Base-by-base conservation (phyloP, 2,797 vertebrate genomes). In the Lepus oiostolus region DNA sequence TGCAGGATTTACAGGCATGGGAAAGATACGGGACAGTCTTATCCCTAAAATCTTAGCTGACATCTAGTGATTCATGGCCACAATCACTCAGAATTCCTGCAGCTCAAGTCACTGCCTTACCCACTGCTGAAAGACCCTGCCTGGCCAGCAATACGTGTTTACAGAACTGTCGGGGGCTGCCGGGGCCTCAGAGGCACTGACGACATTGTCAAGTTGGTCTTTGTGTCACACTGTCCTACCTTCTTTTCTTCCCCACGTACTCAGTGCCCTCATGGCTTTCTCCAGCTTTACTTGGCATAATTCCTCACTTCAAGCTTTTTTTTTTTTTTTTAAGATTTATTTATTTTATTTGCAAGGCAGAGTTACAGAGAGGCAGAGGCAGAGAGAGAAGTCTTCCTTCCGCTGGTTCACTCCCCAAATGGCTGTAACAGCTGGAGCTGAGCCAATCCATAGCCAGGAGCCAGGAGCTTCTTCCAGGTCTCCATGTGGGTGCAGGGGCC, bases 231-330 rank as follows among this genome's bases (percentile, higher is more conserved):
- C 17, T 35, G 84, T 30, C 21, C 17, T 71, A 0, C 63, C 35
- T 35, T 16, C 54, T 50, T 28, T 62, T 62, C 28, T n/a, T 70
- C 30, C 47, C 11, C 28, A 12, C 4, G 24, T n/a, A 67, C 52
- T 70, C 42, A 8, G 4, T 2, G 1, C 16, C 71, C 52, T n/a
- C 11, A 0, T 12, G 8, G n/a, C 4, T 2, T 10, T 26, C 50
- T 28, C 2, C 19, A 42, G 17, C 12, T 63, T 60, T 22, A 3
- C 2, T 1, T 14, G 38, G 50, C 16, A 76, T 26, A 76, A 10
- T 26, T 74, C 28, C 28, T 83, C 28, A 30, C 72, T 84, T 84
- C 13, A 9, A 38, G 67, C 47, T 95, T 50, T 13, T 52, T 30
- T 68, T 79, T 35, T 54, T 42, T 42, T 42, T 47, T 47, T 47